Percentiles rank a stretch among this genome's conserved stretches.
phyloP scores from a whole-genome alignment of 92 coral and sea anemone genomes.

The Paramuricea clavata region DNA sequence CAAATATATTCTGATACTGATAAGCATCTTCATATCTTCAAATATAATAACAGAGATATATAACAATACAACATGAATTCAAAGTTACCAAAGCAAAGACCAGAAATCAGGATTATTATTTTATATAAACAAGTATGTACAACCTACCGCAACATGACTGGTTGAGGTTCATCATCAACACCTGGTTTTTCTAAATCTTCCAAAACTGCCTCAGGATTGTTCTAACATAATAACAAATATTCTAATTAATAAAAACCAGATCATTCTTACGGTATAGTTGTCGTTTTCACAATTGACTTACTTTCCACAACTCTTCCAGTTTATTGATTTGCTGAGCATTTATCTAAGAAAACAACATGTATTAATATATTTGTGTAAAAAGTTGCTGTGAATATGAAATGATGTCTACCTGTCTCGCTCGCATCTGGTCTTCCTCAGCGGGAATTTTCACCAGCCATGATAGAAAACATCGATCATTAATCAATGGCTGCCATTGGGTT shows the following conservation, averaged over 20 bases:
- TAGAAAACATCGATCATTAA: conserved; percentile 95
- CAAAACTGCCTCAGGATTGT: conserved; percentile 94
- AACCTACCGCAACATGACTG: conserved; percentile 89
- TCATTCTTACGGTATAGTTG: too few species aligned
- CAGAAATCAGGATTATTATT: too few species aligned
- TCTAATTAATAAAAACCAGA: not conserved
- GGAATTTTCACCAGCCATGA: conserved; percentile 99
- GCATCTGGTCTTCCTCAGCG: conserved; percentile 95
- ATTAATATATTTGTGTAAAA: not conserved
- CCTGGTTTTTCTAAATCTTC: conserved; percentile 99
- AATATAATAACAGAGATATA: not conserved
- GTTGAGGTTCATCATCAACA: conserved; percentile 99
- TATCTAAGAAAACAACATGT: conserved; percentile 60
- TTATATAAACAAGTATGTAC: not conserved
- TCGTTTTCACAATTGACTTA: too few species aligned
- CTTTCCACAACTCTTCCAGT: conserved; percentile 98
- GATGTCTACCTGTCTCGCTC: conserved; percentile 90
- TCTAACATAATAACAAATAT: conserved; percentile 53
- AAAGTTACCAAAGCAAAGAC: not conserved
- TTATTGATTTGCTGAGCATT: conserved; percentile 99
- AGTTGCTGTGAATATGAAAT: conserved; percentile 11
- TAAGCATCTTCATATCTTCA: conserved; percentile 98
- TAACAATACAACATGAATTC: not conserved
- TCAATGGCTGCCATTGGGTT: conserved; percentile 97
- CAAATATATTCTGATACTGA: conserved; percentile 99